Conservation (phyloP, 2,888 invertebrate genomes). For the Ectropis crepuscularia region DNA sequence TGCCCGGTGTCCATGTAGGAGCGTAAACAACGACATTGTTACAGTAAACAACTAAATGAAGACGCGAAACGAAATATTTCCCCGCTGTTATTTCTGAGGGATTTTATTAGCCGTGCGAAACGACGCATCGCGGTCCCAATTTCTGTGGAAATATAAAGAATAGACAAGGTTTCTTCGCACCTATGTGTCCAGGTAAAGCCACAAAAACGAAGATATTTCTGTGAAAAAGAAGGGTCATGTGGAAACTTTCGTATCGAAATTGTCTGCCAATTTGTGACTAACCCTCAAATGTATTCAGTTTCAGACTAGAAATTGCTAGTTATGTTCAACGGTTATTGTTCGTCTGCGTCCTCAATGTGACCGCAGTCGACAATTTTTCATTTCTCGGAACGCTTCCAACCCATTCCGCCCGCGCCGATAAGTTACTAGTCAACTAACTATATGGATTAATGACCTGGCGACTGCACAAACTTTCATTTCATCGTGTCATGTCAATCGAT, state of each 20-base stretch:
- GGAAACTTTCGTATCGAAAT: neutral
- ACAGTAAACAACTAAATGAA: slow-evolving; percentile 47
- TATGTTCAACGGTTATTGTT: slow-evolving; percentile 1
- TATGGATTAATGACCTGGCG: slow-evolving; percentile 36
- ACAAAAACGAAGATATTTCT: neutral
- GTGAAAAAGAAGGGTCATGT: neutral
- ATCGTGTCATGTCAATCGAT: slow-evolving; percentile 34
- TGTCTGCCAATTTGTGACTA: neutral
- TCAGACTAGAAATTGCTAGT: slow-evolving; percentile 17
- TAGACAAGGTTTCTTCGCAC: slow-evolving; percentile 11
- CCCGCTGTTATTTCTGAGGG: slow-evolving; percentile 30
- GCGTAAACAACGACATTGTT: slow-evolving; percentile 50
- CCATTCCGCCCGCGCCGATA: slow-evolving; percentile 26
- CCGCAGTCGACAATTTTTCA: slow-evolving; percentile 25
- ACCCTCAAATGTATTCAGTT: slow-evolving; percentile 9
- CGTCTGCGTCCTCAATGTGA: slow-evolving; percentile 15
- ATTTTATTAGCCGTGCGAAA: slow-evolving; percentile 30
- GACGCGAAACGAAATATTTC: slow-evolving; percentile 39
- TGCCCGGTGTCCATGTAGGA: slow-evolving; percentile 53
- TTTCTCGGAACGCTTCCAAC: slow-evolving; percentile 37
- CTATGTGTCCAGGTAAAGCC: neutral
- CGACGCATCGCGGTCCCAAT: slow-evolving; percentile 6
- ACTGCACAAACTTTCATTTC: slow-evolving; percentile 37
- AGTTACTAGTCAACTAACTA: slow-evolving; percentile 20
- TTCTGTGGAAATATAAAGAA: slow-evolving; percentile 4